A percentile compares a stretch with the other conserved stretches of the same genome.
phyloP scores from a whole-genome alignment of 2,888 invertebrate genomes.

The Enchytraeus crypticus region DNA sequence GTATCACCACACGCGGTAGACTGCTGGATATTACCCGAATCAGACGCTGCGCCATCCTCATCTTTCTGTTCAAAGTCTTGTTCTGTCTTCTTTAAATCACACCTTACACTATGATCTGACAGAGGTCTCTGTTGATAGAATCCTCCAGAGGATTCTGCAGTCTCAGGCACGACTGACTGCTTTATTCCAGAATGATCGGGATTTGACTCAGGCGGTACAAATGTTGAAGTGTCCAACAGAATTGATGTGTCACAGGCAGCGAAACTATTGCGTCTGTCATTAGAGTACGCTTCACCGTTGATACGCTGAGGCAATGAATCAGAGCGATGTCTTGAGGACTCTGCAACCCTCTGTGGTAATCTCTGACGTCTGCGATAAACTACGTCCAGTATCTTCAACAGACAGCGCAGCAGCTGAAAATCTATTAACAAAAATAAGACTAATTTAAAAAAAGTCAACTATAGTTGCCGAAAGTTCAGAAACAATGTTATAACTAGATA shows the following conservation, averaged over 20 bases:
- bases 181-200: no score
- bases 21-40: neutral
- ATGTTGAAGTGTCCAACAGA: no score
- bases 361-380: slow-evolving; percentile 29
- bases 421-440: slow-evolving; percentile 27
- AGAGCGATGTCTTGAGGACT: neutral
- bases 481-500: neutral
- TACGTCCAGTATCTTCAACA: slow-evolving; percentile 37
- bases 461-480: neutral
- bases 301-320: neutral
- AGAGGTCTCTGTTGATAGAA: no score
- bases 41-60: neutral
- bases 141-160: no score
- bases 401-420: slow-evolving; percentile 33
- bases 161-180: no score
- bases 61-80: no score
- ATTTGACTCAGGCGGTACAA: no score
- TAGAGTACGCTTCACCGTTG: neutral
- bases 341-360: no score
- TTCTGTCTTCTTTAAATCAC: no score
- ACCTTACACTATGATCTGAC: no score
- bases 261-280: neutral
- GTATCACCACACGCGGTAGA: neutral
- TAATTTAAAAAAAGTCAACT: neutral
- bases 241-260: no score